Evolutionary conservation across 2,113 vertebrate species (phyloP).

Genomic region (human (Homo sapiens)): DNA sequence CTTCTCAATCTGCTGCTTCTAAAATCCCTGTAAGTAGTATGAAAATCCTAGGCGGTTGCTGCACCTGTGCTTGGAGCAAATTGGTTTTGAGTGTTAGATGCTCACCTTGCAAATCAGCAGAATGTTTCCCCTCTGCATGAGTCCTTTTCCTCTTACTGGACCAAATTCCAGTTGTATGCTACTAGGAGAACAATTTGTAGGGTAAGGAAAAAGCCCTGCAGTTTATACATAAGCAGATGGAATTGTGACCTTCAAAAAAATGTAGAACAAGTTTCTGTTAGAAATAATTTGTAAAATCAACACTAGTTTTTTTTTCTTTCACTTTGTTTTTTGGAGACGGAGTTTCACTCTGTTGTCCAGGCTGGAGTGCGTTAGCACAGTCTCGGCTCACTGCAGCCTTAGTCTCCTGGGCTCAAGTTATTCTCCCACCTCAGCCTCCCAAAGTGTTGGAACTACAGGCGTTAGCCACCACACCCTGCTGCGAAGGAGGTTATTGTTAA

Average conservation of each 20-base stretch:
- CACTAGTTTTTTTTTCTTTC: neutral
- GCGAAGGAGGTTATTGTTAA: neutral
- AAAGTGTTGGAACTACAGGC: too few relatives aligned
- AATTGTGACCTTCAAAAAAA: conserved; percentile 70
- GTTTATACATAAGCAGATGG: conserved; percentile 46
- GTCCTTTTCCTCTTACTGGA: neutral
- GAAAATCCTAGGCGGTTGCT: conserved; percentile 33
- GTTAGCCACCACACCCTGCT: too few relatives aligned
- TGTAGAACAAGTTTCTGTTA: conserved; percentile 63
- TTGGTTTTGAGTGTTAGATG: conserved; percentile 56
- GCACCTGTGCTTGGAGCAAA: conserved; percentile 65
- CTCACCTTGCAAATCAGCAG: conserved; percentile 64
- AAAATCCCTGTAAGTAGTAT: conserved; percentile 74
- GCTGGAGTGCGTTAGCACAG: too few relatives aligned
- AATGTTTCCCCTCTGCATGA: conserved; percentile 48
- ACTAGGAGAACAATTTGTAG: conserved; percentile 47
- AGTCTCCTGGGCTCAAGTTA: too few relatives aligned
- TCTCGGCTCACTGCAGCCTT: too few relatives aligned
- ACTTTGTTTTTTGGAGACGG: too few relatives aligned
- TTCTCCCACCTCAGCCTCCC: too few relatives aligned
- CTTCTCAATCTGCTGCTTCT: conserved; percentile 66
- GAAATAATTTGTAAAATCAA: conserved; percentile 75
- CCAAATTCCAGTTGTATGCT: neutral
- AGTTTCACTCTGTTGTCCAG: too few relatives aligned
- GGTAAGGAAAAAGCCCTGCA: conserved; percentile 60